These are phyloP conservation scores for Lissocephala sabroskyi DNA, from an alignment of 2,888 invertebrate genomes.

Conservation along the genomic window DNA sequence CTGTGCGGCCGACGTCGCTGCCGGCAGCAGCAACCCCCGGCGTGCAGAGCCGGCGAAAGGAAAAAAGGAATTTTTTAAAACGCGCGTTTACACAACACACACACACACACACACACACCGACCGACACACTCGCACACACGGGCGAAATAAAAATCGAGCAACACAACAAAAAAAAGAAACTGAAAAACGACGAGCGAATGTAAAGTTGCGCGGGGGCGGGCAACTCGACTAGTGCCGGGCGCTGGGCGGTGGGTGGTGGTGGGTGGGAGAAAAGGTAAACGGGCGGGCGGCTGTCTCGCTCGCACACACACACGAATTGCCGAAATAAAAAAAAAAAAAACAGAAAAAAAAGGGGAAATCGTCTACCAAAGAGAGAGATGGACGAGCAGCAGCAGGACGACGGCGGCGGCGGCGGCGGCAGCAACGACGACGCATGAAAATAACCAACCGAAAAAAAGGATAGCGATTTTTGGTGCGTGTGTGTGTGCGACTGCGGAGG, in stretches of 20 bases:
- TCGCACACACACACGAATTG: constrained; percentile 6
- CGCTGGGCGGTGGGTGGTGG: too few relatives aligned
- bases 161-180: constrained; percentile 25
- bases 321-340: constrained; percentile 38
- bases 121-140: background rate
- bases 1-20: too few relatives aligned
- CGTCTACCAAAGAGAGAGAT: too few relatives aligned
- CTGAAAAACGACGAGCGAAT: constrained; percentile 6
- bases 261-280: constrained; percentile 61
- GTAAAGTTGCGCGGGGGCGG: too few relatives aligned
- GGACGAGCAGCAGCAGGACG: constrained; percentile 7
- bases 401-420: constrained; percentile 17
- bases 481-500: constrained; percentile 14
- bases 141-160: constrained; percentile 14
- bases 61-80: constrained; percentile 48
- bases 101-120: background rate
- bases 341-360: constrained; percentile 11
- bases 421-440: constrained; percentile 27
- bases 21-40: too few relatives aligned
- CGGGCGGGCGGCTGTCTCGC: constrained; percentile 20
- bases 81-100: constrained; percentile 46
- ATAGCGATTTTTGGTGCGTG: constrained; percentile 34
- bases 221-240: too few relatives aligned
- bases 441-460: constrained; percentile 55
- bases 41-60: constrained; percentile 10